Conservation (phyloP, 1,140 invertebrate species). For the Anthonomus grandis region DNA sequence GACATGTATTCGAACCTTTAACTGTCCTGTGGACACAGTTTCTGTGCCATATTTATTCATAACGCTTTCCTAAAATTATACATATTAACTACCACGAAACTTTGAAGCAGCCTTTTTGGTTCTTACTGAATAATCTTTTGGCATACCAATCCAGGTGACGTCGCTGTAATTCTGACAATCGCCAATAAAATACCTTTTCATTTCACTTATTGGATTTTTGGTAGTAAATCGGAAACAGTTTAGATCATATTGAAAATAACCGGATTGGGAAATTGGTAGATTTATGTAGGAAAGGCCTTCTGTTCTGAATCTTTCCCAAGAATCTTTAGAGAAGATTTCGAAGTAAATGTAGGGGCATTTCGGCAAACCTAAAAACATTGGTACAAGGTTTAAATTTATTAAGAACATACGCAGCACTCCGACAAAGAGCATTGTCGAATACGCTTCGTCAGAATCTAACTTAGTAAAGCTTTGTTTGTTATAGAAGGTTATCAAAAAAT, state of each 20-base stretch:
- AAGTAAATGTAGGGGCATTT: conserved; percentile 40
- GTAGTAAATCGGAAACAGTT: conserved; percentile 37
- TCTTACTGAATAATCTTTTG: conserved; percentile 33
- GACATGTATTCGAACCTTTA: conserved; percentile 35
- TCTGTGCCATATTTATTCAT: conserved; percentile 39
- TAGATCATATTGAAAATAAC: conserved; percentile 32
- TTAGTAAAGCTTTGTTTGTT: too few relatives aligned
- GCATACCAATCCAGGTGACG: conserved; percentile 36
- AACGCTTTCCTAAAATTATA: conserved; percentile 30
- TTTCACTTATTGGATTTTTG: conserved; percentile 19
- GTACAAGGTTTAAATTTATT: too few relatives aligned
- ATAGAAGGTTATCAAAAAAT: too few relatives aligned
- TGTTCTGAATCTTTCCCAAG: conserved; percentile 37
- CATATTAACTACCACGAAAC: background rate
- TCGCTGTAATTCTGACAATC: conserved; percentile 40
- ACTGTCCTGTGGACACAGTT: conserved; percentile 34
- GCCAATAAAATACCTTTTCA: conserved; percentile 42
- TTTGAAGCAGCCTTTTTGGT: background rate
- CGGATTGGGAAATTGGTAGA: conserved; percentile 36
- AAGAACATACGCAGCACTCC: too few relatives aligned
- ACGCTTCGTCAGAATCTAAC: too few relatives aligned
- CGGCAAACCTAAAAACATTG: conserved; percentile 23
- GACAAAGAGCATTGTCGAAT: too few relatives aligned
- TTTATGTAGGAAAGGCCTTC: conserved; percentile 41
- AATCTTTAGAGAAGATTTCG: conserved; percentile 41